Conservation (phyloP, 1,140 invertebrate species). For the Diplogasteroides magnus region DNA sequence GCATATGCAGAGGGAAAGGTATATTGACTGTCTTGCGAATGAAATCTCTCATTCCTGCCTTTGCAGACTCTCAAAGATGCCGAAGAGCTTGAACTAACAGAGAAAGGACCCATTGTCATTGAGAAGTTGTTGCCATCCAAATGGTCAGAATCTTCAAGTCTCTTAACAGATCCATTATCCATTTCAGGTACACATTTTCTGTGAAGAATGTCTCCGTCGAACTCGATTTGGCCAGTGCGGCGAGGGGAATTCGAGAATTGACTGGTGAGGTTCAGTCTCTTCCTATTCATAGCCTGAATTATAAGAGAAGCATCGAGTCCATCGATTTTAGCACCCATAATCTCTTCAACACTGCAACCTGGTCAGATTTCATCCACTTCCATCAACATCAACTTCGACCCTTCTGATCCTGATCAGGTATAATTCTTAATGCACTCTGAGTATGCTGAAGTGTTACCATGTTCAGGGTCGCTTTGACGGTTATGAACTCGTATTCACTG, state of each 20-base stretch:
- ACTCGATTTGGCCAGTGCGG: conserved; percentile 32
- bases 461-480: conserved; percentile 35
- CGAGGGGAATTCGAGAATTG: conserved; percentile 40
- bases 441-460: neutral
- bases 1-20: conserved; percentile 39
- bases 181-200: conserved; percentile 36
- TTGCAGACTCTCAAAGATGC: conserved; percentile 4
- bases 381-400: conserved; percentile 53
- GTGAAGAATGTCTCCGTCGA: conserved; percentile 47
- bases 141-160: conserved; percentile 12
- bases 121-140: conserved; percentile 41
- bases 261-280: conserved; percentile 30
- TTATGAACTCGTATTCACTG: conserved; percentile 46
- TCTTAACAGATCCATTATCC: neutral
- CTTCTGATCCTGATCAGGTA: conserved; percentile 48
- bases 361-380: conserved; percentile 50
- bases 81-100: conserved; percentile 28
- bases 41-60: neutral
- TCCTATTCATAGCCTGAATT: neutral
- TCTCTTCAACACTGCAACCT: conserved; percentile 51
- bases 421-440: neutral
- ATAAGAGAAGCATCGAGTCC: neutral
- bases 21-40: conserved; percentile 8
- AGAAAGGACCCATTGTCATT: conserved; percentile 32
- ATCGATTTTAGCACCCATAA: conserved; percentile 43